Evolutionary conservation across 2,113 vertebrate genomes (phyloP), one percentile per base, ranked within the genome.

Genomic region (Notothenia coriiceps): DNA sequence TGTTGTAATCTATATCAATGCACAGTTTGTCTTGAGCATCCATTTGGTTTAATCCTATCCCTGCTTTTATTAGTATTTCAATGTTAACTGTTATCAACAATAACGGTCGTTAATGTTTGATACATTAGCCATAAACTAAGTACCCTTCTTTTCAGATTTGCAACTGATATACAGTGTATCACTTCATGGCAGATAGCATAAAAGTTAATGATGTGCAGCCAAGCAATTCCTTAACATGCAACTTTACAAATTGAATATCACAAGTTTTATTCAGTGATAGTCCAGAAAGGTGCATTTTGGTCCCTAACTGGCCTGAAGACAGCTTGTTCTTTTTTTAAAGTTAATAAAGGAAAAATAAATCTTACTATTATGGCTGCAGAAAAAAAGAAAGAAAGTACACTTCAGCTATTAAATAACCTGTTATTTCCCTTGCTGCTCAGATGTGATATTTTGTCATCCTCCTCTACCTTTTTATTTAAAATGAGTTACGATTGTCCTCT

Each of bases 371-470:
- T 5, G 18, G 5, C 62, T 47, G 25, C 13, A 50, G 46, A 46
- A 49, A 29, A 40, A 40, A 18, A 18, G 40, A 40, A 18, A 18
- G 40, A 61, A 40, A 5, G 13, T 33, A 7, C 3, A 17, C 29
- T 6, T 2, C 25, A 33, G 59, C n/a, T 61, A 43, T 64, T 47
- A 46, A 64, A 64, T 15, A 47, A 44, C n/a, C 46, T 18, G 20
- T 55, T 65, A 22, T 35, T 35, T 51, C 17, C 56, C 7, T 59
- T 46, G 2, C 10, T 55, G 22, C 49, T 75, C 54, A 33, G 70
- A 79, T 46, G 49, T 43, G 63, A 74, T 51, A 51, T 14, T 70
- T 10, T 62, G 67, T 74, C 76, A 60, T 65, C 71, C 72, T 71
- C 44, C 69, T 40, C 73, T 65, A 6, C 62, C 12, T 44, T 81